Conservation (phyloP, 2,888 invertebrate genomes). For the Invenusta paracnida region DNA sequence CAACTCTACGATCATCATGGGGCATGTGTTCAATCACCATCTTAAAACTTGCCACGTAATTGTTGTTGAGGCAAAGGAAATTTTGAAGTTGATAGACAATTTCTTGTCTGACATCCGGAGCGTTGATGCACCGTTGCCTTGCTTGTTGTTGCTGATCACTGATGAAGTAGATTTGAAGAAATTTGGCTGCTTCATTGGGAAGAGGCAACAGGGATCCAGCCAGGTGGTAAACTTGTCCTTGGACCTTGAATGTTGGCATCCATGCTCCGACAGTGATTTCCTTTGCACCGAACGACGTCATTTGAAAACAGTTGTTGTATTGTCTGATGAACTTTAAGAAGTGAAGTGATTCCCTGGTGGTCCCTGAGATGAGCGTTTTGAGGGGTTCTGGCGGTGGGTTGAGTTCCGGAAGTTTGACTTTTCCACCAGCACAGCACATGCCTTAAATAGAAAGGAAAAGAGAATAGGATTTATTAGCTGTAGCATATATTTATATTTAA, state of each 20-base stretch:
- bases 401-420: slow-evolving; percentile 47
- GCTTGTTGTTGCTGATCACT: too few relatives aligned
- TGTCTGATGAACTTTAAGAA: slow-evolving; percentile 46
- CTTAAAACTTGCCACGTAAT: slow-evolving; percentile 32
- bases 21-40: slow-evolving; percentile 43
- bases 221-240: slow-evolving; percentile 51
- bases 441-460: too few relatives aligned
- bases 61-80: too few relatives aligned
- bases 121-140: too few relatives aligned
- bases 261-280: background rate
- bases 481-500: too few relatives aligned
- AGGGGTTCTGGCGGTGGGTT: slow-evolving; percentile 7
- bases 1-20: slow-evolving; percentile 40
- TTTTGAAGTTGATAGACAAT: too few relatives aligned
- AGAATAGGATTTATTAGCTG: too few relatives aligned
- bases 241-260: too few relatives aligned
- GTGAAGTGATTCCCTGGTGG: slow-evolving; percentile 36
- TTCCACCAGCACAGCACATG: slow-evolving; percentile 48
- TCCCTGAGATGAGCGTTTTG: background rate
- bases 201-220: slow-evolving; percentile 49
- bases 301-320: slow-evolving; percentile 49
- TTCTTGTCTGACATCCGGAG: too few relatives aligned
- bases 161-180: slow-evolving; percentile 51
- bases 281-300: slow-evolving; percentile 49
- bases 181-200: slow-evolving; percentile 49